Evolutionary conservation across 2,888 invertebrate genomes (phyloP).

Genomic region (Chouioia cunea): DNA sequence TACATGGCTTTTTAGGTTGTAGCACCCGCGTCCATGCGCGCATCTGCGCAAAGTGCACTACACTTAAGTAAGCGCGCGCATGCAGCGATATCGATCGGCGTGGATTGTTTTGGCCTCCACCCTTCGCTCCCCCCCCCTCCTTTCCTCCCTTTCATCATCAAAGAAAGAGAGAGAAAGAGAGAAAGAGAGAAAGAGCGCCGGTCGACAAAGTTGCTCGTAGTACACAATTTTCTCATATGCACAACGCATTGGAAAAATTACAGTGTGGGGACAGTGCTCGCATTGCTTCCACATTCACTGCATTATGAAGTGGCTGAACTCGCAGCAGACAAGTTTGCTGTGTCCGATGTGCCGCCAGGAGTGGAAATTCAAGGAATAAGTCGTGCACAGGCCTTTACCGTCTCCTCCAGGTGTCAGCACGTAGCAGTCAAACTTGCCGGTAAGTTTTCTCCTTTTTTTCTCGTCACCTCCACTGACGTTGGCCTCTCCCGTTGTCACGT

Average conservation of each 20-base stretch:
- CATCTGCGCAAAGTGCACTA: slow-evolving; percentile 51
- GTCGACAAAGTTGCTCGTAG: neutral
- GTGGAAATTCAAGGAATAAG: slow-evolving; percentile 93
- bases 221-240: slow-evolving; percentile 1
- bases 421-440: slow-evolving; percentile 45
- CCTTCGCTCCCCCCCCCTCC: slow-evolving; percentile 39
- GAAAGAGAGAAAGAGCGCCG: too few species aligned
- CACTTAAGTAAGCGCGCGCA: neutral
- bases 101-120: slow-evolving; percentile 47
- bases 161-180: too few species aligned
- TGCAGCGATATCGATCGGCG: slow-evolving; percentile 55
- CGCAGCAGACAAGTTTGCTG: slow-evolving; percentile 87
- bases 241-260: slow-evolving; percentile 19
- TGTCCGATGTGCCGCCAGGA: slow-evolving; percentile 98
- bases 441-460: too few species aligned
- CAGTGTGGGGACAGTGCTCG: slow-evolving; percentile 97
- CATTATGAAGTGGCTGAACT: slow-evolving; percentile 99
- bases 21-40: slow-evolving; percentile 21
- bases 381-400: slow-evolving; percentile 46
- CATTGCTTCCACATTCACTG: slow-evolving; percentile 99
- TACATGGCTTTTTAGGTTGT: too few species aligned
- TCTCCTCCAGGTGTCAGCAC: slow-evolving; percentile 62
- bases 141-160: too few species aligned
- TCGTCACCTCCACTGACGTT: too few species aligned
- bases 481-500: too few species aligned